phyloP scores from a whole-genome alignment of 2,797 vertebrate species.

The Erethizon dorsatum region DNA sequence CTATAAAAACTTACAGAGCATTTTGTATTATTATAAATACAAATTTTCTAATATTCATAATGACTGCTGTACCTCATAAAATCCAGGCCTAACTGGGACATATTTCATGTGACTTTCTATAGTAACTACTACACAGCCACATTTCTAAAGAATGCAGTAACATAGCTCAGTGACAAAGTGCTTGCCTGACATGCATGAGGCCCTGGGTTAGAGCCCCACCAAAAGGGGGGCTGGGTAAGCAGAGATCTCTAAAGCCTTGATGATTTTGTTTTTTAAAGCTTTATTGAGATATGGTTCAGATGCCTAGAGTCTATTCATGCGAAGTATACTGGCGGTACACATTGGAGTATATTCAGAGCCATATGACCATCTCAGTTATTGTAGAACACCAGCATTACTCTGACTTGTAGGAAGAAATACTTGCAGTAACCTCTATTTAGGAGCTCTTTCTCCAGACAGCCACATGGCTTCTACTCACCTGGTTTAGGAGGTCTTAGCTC shows the following conservation, averaged over 20 bases:
- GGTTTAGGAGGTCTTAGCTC: neutral
- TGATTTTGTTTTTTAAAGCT: neutral
- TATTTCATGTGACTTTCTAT: neutral
- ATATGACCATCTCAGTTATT: neutral
- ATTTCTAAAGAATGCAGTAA: neutral
- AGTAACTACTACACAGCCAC: neutral
- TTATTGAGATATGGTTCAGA: conserved; percentile 1
- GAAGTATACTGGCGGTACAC: neutral
- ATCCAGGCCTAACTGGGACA: neutral
- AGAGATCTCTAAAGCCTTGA: neutral
- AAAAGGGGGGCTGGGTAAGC: neutral
- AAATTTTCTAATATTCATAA: conserved; percentile 19
- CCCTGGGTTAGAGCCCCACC: neutral
- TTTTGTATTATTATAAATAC: neutral
- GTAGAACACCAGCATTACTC: neutral
- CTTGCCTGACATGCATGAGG: neutral
- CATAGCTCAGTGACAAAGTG: neutral
- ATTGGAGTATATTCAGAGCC: neutral
- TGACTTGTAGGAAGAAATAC: neutral
- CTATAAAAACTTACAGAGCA: conserved; percentile 24
- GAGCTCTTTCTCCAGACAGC: neutral
- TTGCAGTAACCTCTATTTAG: neutral
- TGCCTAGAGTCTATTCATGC: neutral
- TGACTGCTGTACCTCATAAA: neutral
- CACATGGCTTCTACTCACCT: neutral